A percentile compares a stretch with the other conserved stretches of the same genome.
phyloP scores from a whole-genome alignment of 2,888 invertebrate genomes.

The Sinodicranocentrus sp. region DNA sequence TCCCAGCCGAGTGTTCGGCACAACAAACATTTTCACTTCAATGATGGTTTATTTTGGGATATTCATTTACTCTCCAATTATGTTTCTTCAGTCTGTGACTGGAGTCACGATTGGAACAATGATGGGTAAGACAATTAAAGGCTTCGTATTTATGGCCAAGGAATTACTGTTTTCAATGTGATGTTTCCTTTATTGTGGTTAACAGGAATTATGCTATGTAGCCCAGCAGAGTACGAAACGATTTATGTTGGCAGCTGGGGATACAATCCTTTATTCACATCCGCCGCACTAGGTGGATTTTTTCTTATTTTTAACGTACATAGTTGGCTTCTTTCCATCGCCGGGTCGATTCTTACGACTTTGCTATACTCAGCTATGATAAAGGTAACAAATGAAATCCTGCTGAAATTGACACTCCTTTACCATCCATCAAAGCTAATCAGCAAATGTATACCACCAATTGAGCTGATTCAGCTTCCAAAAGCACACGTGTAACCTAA shows the following conservation, averaged over 20 bases:
- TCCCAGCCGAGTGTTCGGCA: slow-evolving; percentile 66
- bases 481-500: no score
- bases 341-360: slow-evolving; percentile 63
- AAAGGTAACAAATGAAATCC: no score
- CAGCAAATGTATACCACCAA: neutral
- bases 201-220: slow-evolving; percentile 14
- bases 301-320: slow-evolving; percentile 66
- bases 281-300: slow-evolving; percentile 70
- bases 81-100: slow-evolving; percentile 45
- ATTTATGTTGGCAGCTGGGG: slow-evolving; percentile 71
- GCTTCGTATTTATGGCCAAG: no score
- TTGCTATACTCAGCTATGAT: slow-evolving; percentile 57
- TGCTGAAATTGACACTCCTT: no score
- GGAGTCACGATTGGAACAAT: slow-evolving; percentile 67
- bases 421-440: neutral
- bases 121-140: slow-evolving; percentile 64
- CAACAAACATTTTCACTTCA: slow-evolving; percentile 43
- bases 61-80: slow-evolving; percentile 69
- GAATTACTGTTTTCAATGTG: no score
- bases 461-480: neutral
- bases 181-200: no score
- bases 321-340: slow-evolving; percentile 62
- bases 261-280: slow-evolving; percentile 66
- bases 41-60: slow-evolving; percentile 55
- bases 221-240: slow-evolving; percentile 54